phyloP scores from a whole-genome alignment of 2,797 vertebrate genomes.

The Danio aesculapii region DNA sequence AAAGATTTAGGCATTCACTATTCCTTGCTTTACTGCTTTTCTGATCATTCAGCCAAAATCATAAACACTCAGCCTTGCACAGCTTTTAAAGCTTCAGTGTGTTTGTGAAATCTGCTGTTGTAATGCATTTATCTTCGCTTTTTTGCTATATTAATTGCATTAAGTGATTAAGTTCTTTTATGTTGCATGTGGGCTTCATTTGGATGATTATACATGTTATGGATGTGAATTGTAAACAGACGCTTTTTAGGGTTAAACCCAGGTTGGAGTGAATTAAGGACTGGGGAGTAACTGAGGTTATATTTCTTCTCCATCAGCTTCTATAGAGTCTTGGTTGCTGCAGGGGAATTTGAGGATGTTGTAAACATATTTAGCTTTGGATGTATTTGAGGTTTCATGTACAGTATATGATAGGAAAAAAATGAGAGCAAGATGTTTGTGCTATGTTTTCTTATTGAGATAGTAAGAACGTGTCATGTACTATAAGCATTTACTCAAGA shows the following conservation, averaged over 20 bases:
- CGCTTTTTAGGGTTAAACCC: background rate
- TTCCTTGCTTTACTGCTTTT: background rate
- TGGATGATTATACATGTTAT: background rate
- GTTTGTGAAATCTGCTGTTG: background rate
- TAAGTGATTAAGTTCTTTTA: background rate
- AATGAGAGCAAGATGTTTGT: background rate
- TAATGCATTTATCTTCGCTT: background rate
- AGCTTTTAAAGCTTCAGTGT: background rate
- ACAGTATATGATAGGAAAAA: no score
- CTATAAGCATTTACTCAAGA: no score
- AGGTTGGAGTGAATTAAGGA: background rate
- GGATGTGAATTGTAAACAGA: background rate
- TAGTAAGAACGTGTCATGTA: no score
- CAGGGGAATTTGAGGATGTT: background rate
- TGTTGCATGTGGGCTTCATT: background rate
- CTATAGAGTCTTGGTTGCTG: background rate
- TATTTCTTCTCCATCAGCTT: conserved; percentile 12
- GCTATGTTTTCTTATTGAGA: background rate
- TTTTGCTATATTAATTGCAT: background rate
- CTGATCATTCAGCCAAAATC: background rate
- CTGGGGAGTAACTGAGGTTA: background rate
- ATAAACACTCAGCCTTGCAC: background rate
- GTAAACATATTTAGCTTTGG: background rate
- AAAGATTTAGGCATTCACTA: background rate
- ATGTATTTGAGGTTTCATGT: background rate